Conservation (phyloP, 2,797 vertebrate species). For the Dendrocincla fuliginosa region DNA sequence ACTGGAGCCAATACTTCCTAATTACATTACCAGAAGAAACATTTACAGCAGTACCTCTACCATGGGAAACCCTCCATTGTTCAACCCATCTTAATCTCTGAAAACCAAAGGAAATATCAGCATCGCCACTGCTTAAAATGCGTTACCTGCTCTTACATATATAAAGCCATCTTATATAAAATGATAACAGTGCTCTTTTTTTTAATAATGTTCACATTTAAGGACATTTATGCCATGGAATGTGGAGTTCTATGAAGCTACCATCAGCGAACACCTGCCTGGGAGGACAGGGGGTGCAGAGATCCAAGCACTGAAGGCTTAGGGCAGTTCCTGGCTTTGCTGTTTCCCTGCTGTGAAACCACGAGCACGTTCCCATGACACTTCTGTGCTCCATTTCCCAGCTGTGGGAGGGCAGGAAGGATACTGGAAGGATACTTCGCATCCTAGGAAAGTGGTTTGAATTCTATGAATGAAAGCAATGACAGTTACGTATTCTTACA, state of each 20-base stretch:
- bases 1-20: slow-evolving; percentile 78
- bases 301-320: background rate
- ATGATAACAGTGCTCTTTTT: slow-evolving; percentile 42
- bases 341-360: background rate
- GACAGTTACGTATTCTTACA: background rate
- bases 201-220: background rate
- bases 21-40: slow-evolving; percentile 80
- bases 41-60: slow-evolving; percentile 54
- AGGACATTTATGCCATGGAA: background rate
- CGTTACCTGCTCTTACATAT: slow-evolving; percentile 48
- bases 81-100: slow-evolving; percentile 62
- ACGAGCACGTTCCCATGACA: background rate
- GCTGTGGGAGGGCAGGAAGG: background rate
- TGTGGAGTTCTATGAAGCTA: background rate
- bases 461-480: background rate
- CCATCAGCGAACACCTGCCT: background rate
- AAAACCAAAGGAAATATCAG: slow-evolving; percentile 58
- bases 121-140: slow-evolving; percentile 57
- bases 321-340: background rate
- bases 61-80: slow-evolving; percentile 59
- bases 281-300: background rate
- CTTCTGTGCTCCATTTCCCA: background rate
- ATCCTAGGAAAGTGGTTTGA: background rate
- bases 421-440: background rate
- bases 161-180: slow-evolving; percentile 59